Base-by-base conservation (phyloP, 2,888 invertebrate genomes). In the Creontiades dilutus region DNA sequence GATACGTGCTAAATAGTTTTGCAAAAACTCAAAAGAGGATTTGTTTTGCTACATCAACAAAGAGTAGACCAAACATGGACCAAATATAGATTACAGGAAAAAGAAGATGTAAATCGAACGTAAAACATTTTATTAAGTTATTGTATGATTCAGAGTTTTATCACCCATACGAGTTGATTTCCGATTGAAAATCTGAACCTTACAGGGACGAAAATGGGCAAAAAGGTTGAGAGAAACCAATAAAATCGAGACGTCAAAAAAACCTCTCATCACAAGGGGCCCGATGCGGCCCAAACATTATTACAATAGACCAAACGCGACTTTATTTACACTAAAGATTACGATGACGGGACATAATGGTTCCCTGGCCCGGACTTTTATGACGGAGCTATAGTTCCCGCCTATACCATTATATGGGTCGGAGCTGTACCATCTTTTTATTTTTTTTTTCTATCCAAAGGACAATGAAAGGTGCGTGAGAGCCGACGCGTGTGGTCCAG, bases 231-330 rank as follows among this genome's bases (percentile, higher is more conserved):
- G 57, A n/a, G n/a, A 57, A 57, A 57, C 57, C 57, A 57, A 57
- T n/a, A 57, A 57, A 14, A 57, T 57, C 57, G 57, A 57, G 57
- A 57, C 57, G 57, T 57, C n/a, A 57, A 16, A 57, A 52, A 57
- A 57, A 57, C 16, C 57, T n/a, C 57, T 57, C 57, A 57, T 57
- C 57, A 16, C 57, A n/a, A 52, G 16, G 11, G 57, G 57, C 57
- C 57, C 57, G 57, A 57, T 16, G 57, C 57, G 23, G 13, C 27
- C 78, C 37, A 80, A 80, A 80, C 37, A 47, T n/a, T 37, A 37
- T 19, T 46, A 80, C 78, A 80, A 80, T 46, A 80, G 78, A 80
- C 78, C 78, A 80, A 80, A 80, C 78, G 37, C 46, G 78, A 47
- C 28, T 80, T 80, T 80, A 80, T 80, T 80, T 80, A 80, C 78